These are phyloP conservation scores for Calameuta idolon DNA, from an alignment of 2,888 invertebrate species.

Conservation along the genomic window DNA sequence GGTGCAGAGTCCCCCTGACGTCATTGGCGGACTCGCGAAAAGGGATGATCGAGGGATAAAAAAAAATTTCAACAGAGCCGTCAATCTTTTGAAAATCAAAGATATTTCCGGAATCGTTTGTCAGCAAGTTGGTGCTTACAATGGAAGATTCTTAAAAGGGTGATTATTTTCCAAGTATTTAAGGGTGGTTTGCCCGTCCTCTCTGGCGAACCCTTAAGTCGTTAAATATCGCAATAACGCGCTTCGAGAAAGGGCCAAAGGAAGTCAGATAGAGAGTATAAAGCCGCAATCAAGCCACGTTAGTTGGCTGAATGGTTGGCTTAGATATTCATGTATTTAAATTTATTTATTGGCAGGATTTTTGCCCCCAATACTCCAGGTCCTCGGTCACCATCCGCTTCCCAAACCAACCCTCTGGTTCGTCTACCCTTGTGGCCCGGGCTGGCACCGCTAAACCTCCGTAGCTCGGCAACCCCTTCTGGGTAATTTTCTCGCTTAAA, in stretches of 20 bases:
- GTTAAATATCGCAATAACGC: constrained; percentile 1
- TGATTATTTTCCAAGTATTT: background rate
- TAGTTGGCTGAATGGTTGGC: constrained; percentile 27
- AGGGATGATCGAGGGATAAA: background rate
- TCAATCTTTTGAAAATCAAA: background rate
- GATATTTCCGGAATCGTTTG: background rate
- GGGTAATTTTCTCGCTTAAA: constrained; percentile 65
- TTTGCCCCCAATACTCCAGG: constrained; percentile 34
- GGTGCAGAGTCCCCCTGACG: constrained; percentile 40
- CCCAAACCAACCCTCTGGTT: constrained; percentile 11
- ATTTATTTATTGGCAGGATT: constrained; percentile 65
- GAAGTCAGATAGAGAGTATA: constrained; percentile 23
- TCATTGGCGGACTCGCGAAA: constrained; percentile 31
- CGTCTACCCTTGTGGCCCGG: constrained; percentile 14
- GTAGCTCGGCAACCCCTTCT: constrained; percentile 56
- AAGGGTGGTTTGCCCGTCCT: background rate
- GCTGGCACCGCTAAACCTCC: constrained; percentile 42
- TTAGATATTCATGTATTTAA: constrained; percentile 65
- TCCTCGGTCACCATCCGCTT: background rate
- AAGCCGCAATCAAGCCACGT: constrained; percentile 35
- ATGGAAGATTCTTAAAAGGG: background rate
- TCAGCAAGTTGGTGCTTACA: background rate
- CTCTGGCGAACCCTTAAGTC: background rate
- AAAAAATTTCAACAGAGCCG: background rate
- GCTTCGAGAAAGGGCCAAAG: background rate